Percentiles rank a stretch among this genome's conserved stretches.
These are phyloP conservation scores for Lemur catta DNA, from an alignment of 2,797 vertebrate genomes.

Conservation along the genomic window DNA sequence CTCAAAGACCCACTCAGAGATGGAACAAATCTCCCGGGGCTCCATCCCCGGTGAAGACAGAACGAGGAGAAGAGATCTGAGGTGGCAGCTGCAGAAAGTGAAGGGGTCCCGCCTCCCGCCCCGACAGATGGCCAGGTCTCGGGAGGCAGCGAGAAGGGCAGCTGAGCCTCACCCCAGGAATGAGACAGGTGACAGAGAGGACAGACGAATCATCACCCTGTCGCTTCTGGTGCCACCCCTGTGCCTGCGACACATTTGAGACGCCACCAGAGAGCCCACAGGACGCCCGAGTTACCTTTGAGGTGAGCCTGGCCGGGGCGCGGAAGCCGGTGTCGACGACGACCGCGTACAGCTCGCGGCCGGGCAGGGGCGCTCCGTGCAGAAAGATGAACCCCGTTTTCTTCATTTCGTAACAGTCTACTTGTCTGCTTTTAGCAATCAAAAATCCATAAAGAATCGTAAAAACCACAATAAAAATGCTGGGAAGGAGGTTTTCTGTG, in stretches of 20 bases:
- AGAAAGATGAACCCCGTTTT: conserved; percentile 81
- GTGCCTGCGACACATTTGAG: neutral
- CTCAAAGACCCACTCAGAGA: neutral
- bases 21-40: rapidly evolving
- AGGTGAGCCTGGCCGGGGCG: conserved; percentile 84
- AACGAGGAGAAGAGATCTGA: neutral
- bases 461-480: conserved; percentile 75
- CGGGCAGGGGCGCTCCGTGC: conserved; percentile 79
- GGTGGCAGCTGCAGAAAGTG: too few relatives aligned
- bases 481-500: conserved; percentile 78
- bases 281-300: conserved; percentile 82
- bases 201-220: rapidly evolving
- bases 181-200: neutral
- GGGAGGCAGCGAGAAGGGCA: neutral
- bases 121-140: rapidly evolving
- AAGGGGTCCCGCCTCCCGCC: neutral
- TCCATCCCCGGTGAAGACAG: too few relatives aligned
- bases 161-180: neutral
- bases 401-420: conserved; percentile 70
- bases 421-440: conserved; percentile 72
- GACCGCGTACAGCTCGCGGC: conserved; percentile 84
- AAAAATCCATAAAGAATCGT: conserved; percentile 79
- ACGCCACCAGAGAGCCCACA: neutral
- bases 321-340: conserved; percentile 87
- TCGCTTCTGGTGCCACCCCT: rapidly evolving